Evolutionary conservation across 2,888 invertebrate genomes (phyloP), one percentile per base, ranked within the genome.

Genomic region (Agrotis exclamationis): DNA sequence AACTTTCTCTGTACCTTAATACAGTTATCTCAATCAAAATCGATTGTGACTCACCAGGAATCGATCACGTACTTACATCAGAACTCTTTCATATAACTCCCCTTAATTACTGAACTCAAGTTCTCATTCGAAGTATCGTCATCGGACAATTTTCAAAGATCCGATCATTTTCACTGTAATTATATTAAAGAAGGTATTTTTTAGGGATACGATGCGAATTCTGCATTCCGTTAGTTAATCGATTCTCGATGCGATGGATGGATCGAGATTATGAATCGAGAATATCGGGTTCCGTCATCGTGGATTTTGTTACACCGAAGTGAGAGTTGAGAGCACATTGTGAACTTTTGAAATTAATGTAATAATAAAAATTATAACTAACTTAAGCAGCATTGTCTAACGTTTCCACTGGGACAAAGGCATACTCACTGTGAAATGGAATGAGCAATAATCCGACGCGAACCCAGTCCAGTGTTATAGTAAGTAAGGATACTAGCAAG

Each of bases 241-340:
- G 91, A 90, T 90, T 88, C 87, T 76, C 86, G 87, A 89, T 88
- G 85, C 85, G 88, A 90, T 91, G 87, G 83, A 72, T 78, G 84
- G 70, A 85, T 88, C 86, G 86, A 88, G 91, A 90, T 91, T 90
- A 89, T 84, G 84, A 87, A 88, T 90, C 83, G 86, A 50, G 74
- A 79, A 83, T 87, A 83, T 88, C 85, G 86, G 76, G 85, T 84
- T 81, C 75, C 82, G 80, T 74, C 80, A 80, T 85, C 82, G 74
- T 65, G 83, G 80, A 75, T 77, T 69, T 68, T 79, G 48, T 88
- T 77, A 88, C 87, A 89, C 89, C 79, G 88, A 64, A 18, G 13
- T 9, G 28, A 56, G 3, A 2, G 0, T 7, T n/a, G 28, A 2
- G 33, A n/a, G n/a, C 2, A n/a, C 9, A 18, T 9, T 39, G 39